Percentiles rank a stretch among this genome's conserved stretches.
These are phyloP conservation scores for Bursaphelenchus okinawaensis DNA, from an alignment of 2,888 invertebrate species.

Conservation along the genomic window DNA sequence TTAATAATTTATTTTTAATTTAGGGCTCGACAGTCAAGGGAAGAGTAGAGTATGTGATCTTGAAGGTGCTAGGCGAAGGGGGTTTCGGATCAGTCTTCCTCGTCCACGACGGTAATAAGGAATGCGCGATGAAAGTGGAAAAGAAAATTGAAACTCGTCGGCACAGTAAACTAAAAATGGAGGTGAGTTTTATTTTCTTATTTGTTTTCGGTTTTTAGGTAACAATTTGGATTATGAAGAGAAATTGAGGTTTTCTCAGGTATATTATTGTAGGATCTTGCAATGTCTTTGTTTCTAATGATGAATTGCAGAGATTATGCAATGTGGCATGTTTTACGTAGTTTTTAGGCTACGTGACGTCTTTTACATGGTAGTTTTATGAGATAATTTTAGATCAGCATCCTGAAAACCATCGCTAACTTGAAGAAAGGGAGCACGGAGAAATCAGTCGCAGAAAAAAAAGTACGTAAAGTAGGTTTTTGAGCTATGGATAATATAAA, in stretches of 20 bases:
- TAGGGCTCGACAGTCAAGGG: not conserved
- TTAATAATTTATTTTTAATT: no score
- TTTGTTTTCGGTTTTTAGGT: no score
- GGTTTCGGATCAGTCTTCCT: constrained; percentile 42
- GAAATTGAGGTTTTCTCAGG: not conserved
- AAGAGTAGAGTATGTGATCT: not conserved
- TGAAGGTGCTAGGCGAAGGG: constrained; percentile 20
- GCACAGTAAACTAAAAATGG: constrained; percentile 47
- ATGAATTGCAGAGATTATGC: no score
- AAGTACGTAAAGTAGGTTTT: not conserved
- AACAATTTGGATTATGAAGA: not conserved
- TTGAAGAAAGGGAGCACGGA: not conserved
- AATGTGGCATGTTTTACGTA: no score
- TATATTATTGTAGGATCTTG: not conserved
- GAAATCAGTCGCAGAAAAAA: not conserved
- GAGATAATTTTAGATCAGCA: constrained; percentile 33
- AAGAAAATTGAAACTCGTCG: constrained; percentile 36
- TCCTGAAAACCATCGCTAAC: constrained; percentile 34
- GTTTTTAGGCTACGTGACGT: no score
- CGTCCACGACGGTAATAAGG: constrained; percentile 29
- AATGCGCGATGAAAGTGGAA: constrained; percentile 48
- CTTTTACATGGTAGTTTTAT: no score
- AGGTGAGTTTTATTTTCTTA: constrained; percentile 23
- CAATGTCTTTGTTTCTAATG: no score
- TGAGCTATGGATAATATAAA: no score